Conservation (phyloP, 37 sponge, comb jelly and placozoan species). For the Cladorhizidae sp. region DNA sequence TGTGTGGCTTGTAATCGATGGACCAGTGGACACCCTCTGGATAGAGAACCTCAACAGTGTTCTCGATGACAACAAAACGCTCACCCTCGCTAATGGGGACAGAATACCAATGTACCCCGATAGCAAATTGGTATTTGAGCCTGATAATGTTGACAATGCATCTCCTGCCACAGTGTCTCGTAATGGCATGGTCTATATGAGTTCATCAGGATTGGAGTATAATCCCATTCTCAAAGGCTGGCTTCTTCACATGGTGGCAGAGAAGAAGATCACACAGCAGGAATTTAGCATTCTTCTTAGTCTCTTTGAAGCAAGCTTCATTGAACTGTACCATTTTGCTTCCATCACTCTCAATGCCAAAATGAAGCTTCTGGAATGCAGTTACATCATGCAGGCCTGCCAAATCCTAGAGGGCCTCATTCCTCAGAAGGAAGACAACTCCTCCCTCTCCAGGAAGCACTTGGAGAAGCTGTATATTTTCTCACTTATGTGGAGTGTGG, state of each 20-base stretch:
- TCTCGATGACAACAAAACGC: slow-evolving; percentile 98
- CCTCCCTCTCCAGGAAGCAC: slow-evolving; percentile 49
- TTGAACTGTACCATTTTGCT: slow-evolving; percentile 71
- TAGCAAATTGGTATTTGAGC: slow-evolving; percentile 97
- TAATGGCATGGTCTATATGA: slow-evolving; percentile 99
- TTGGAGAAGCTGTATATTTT: slow-evolving; percentile 94
- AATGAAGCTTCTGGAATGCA: slow-evolving; percentile 94
- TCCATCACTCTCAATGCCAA: slow-evolving; percentile 71
- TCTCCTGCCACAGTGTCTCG: slow-evolving; percentile 99
- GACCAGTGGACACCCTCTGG: slow-evolving; percentile 99
- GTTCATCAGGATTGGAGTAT: slow-evolving; percentile 97
- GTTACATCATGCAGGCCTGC: slow-evolving; percentile 85
- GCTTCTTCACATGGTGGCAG: slow-evolving; percentile 67
- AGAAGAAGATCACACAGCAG: slow-evolving; percentile 71
- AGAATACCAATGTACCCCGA: slow-evolving; percentile 96
- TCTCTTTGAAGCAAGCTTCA: slow-evolving; percentile 83
- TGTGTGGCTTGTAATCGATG: slow-evolving; percentile 97
- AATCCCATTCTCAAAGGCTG: slow-evolving; percentile 88
- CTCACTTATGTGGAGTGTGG: slow-evolving; percentile 97
- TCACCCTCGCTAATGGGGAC: slow-evolving; percentile 99
- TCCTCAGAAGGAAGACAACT: slow-evolving; percentile 80
- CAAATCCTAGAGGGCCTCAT: slow-evolving; percentile 89
- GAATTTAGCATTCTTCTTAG: slow-evolving; percentile 70
- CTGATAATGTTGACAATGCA: slow-evolving; percentile 99
- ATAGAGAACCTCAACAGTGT: slow-evolving; percentile 99